Percentiles rank a stretch among this genome's conserved stretches.
Evolutionary conservation across 2,888 invertebrate genomes (phyloP).

Genomic region (Sarcophaga caerulescens): DNA sequence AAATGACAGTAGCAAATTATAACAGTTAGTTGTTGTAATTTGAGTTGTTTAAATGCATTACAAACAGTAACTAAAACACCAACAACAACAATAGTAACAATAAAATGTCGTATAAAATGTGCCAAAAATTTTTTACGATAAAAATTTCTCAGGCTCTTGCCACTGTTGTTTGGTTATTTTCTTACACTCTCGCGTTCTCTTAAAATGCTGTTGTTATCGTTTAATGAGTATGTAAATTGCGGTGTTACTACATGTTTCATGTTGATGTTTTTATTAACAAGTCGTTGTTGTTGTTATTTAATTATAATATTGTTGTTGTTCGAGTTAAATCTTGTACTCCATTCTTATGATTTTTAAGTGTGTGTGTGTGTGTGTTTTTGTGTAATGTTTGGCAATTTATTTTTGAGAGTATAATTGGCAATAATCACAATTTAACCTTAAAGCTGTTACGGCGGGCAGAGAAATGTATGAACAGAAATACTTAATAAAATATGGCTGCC

Average conservation of each 20-base stretch:
- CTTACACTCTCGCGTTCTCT: neutral
- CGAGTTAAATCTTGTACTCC: slow-evolving; percentile 3
- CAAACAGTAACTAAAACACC: neutral
- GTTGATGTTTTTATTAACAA: slow-evolving; percentile 29
- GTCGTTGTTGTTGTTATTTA: neutral
- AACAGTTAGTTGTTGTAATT: slow-evolving; percentile 6
- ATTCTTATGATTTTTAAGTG: slow-evolving; percentile 15
- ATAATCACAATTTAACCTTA: slow-evolving; percentile 36
- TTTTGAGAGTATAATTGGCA: slow-evolving; percentile 43
- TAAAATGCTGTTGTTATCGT: neutral
- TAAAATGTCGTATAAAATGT: neutral
- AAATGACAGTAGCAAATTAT: slow-evolving; percentile 28
- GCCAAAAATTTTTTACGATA: too few species aligned
- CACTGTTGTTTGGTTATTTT: neutral
- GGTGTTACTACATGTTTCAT: slow-evolving; percentile 2
- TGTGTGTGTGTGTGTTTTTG: neutral
- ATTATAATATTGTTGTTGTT: neutral
- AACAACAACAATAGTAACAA: neutral
- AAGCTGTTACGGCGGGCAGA: too few species aligned
- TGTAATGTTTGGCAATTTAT: slow-evolving; percentile 45
- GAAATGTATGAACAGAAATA: slow-evolving; percentile 1
- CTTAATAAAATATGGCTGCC: slow-evolving; percentile 1
- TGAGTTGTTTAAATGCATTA: neutral
- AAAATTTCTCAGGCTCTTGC: neutral
- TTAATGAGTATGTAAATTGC: neutral